These are phyloP conservation scores for Phortica okadai DNA, from an alignment of 2,888 invertebrate species.

Conservation along the genomic window DNA sequence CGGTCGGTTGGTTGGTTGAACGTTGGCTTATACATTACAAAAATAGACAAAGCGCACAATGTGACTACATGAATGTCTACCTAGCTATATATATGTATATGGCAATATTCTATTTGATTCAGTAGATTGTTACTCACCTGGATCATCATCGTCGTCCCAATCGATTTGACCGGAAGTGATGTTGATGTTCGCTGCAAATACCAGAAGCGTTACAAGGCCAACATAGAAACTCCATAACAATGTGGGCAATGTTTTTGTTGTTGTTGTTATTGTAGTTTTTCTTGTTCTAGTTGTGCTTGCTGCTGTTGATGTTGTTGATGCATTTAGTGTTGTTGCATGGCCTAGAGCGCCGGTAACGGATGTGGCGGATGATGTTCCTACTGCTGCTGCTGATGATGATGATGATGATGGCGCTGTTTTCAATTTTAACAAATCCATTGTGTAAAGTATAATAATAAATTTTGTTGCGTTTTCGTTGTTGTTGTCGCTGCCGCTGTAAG, in stretches of 20 bases:
- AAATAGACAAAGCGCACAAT: background rate
- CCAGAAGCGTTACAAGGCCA: conserved; percentile 66
- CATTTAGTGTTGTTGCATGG: conserved; percentile 40
- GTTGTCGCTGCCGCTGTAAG: conserved; percentile 37
- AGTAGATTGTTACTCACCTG: conserved; percentile 70
- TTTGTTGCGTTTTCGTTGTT: conserved; percentile 33
- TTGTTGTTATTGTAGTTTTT: conserved; percentile 19
- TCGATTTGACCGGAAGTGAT: conserved; percentile 76
- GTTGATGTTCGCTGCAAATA: conserved; percentile 69
- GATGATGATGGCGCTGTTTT: conserved; percentile 47
- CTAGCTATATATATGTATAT: background rate
- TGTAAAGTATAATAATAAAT: conserved; percentile 52
- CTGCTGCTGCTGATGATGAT: conserved; percentile 38
- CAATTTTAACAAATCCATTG: conserved; percentile 64
- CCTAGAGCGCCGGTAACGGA: conserved; percentile 57
- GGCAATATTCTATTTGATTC: conserved; percentile 6
- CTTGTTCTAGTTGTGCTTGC: conserved; percentile 4
- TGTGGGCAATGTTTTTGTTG: conserved; percentile 24
- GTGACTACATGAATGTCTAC: background rate
- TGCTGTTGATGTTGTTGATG: no score
- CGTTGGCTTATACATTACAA: background rate
- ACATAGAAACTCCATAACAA: conserved; percentile 58
- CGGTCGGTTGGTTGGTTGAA: conserved; percentile 44
- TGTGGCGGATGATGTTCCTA: conserved; percentile 38
- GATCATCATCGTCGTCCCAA: conserved; percentile 77